Percentiles rank a stretch among this genome's conserved stretches.
phyloP scores from a whole-genome alignment of 1,140 invertebrate species.

The Saccostrea echinata region DNA sequence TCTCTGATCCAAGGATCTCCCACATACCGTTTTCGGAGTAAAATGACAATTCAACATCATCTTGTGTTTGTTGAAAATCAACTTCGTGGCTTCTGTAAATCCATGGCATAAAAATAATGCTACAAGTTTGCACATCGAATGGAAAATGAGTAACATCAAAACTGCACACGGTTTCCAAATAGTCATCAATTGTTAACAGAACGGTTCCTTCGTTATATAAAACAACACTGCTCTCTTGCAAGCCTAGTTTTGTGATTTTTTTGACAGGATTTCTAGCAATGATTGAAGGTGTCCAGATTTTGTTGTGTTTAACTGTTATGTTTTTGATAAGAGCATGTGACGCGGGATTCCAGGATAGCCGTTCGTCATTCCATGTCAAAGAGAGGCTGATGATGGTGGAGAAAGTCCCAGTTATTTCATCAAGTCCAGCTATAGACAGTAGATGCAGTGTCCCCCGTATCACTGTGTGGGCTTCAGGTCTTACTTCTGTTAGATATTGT shows the following conservation, averaged over 20 bases:
- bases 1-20: neutral
- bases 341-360: neutral
- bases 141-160: conserved; percentile 85
- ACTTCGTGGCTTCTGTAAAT: conserved; percentile 84
- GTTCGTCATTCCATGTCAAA: neutral
- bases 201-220: conserved; percentile 83
- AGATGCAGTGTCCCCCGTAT: neutral
- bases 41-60: conserved; percentile 6
- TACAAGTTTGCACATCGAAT: conserved; percentile 95
- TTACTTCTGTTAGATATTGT: neutral
- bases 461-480: neutral
- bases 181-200: conserved; percentile 82
- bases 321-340: conserved; percentile 4
- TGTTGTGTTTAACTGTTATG: conserved; percentile 27
- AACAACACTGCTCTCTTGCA: conserved; percentile 93
- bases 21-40: conserved; percentile 41
- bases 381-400: neutral
- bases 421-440: neutral
- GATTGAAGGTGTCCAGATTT: conserved; percentile 52
- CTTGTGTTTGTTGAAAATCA: conserved; percentile 24
- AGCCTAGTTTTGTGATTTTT: conserved; percentile 84
- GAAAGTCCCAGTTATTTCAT: neutral
- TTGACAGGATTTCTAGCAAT: conserved; percentile 43
- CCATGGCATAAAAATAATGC: conserved; percentile 98
- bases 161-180: conserved; percentile 95